phyloP scores from a whole-genome alignment of 2,888 invertebrate genomes.

The Microplitis manilae region DNA sequence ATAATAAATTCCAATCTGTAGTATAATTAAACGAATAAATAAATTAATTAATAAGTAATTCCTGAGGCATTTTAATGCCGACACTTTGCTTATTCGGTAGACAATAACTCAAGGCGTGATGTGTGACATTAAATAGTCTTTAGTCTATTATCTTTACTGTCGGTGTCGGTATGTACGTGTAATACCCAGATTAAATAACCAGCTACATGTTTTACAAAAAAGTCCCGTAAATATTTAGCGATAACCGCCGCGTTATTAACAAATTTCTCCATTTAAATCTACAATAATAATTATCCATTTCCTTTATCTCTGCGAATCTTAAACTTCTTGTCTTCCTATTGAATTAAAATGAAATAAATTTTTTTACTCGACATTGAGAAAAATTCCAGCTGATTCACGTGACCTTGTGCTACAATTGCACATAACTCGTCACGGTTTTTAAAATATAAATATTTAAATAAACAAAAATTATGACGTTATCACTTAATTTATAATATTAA shows the following conservation, averaged over 20 bases:
- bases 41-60: constrained; percentile 53
- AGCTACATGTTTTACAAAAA: not conserved
- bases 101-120: constrained; percentile 50
- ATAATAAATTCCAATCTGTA: constrained; percentile 18
- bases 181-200: constrained; percentile 1
- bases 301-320: no score
- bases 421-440: constrained; percentile 4
- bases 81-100: constrained; percentile 55
- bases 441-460: constrained; percentile 17
- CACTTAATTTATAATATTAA: not conserved
- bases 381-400: constrained; percentile 18
- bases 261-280: not conserved
- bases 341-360: not conserved
- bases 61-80: constrained; percentile 48
- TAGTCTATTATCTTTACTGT: constrained; percentile 46
- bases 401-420: constrained; percentile 7
- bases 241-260: not conserved
- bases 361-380: not conserved
- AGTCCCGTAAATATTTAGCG: not conserved
- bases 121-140: constrained; percentile 45
- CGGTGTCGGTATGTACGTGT: constrained; percentile 32
- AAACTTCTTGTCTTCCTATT: no score
- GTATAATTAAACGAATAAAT: constrained; percentile 23
- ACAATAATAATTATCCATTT: no score
- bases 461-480: constrained; percentile 5